Percentiles rank a stretch among this genome's conserved stretches.
Conservation (phyloP, 2,113 vertebrate species). For the Phalacrocorax carbo region DNA sequence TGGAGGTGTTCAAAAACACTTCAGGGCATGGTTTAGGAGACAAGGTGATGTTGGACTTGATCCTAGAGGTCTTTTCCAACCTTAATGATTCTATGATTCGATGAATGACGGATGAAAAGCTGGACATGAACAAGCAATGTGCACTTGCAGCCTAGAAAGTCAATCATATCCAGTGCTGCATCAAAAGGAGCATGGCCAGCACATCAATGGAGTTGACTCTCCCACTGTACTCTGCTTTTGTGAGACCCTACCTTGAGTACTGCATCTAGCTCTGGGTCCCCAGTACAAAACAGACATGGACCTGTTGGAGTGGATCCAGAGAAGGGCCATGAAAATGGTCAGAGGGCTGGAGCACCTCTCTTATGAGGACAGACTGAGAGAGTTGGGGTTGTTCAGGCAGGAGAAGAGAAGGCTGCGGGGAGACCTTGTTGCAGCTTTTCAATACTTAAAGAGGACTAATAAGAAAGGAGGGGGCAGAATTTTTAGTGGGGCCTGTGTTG, state of each 20-base stretch:
- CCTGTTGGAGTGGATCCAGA: background rate
- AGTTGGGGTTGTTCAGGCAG: background rate
- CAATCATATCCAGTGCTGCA: background rate
- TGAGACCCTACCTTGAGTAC: background rate
- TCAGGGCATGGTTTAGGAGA: too few relatives aligned
- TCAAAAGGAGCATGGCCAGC: background rate
- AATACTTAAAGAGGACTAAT: background rate
- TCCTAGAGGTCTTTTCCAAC: too few relatives aligned
- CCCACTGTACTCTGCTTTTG: background rate
- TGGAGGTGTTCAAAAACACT: too few relatives aligned
- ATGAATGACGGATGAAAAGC: background rate
- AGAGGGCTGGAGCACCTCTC: background rate
- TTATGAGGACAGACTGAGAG: background rate
- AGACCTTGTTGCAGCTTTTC: background rate
- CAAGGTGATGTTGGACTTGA: too few relatives aligned
- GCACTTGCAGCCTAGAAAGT: background rate
- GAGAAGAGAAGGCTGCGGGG: background rate
- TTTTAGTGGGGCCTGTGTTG: background rate
- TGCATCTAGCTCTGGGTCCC: background rate
- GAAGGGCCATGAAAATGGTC: background rate
- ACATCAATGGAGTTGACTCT: background rate
- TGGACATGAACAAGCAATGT: background rate
- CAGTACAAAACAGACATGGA: background rate
- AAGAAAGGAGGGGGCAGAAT: background rate
- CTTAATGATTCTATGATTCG: too few relatives aligned